Conservation (phyloP, 2,797 vertebrate species). For the Gymnothorax reevesii region DNA sequence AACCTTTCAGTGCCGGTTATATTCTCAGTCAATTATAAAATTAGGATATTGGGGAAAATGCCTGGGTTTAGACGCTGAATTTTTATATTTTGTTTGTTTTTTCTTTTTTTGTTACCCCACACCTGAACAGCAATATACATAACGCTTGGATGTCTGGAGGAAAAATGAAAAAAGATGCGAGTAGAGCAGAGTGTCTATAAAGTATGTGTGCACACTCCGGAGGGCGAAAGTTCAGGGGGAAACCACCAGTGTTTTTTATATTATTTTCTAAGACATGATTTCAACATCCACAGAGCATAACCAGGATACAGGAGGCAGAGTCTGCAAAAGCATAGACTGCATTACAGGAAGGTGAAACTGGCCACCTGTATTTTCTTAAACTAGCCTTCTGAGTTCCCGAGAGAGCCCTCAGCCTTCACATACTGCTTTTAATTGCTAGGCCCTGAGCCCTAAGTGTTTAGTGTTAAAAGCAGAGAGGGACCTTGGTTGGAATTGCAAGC, state of each 20-base stretch:
- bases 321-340: constrained; percentile 53
- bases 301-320: constrained; percentile 49
- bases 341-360: constrained; percentile 56
- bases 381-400: constrained; percentile 51
- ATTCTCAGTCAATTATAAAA: constrained; percentile 58
- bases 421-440: constrained; percentile 57
- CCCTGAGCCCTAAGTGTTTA: constrained; percentile 54
- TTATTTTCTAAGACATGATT: constrained; percentile 46
- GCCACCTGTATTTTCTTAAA: constrained; percentile 76
- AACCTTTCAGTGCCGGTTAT: constrained; percentile 56
- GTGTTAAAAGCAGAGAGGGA: constrained; percentile 40
- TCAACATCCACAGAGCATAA: constrained; percentile 61
- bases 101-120: constrained; percentile 1
- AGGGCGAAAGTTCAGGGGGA: constrained; percentile 60
- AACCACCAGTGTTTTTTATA: constrained; percentile 29
- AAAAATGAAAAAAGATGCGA: not conserved
- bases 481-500: constrained; percentile 47
- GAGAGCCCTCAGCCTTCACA: constrained; percentile 51
- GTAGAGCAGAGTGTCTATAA: not conserved
- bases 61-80: constrained; percentile 44
- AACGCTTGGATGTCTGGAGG: not conserved
- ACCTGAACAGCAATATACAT: not conserved
- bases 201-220: not conserved
- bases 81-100: constrained; percentile 52
- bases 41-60: constrained; percentile 15